Evolutionary conservation across 2,797 vertebrate species (phyloP), one percentile per base, ranked within the genome.

Genomic region (Graptemys geographica): DNA sequence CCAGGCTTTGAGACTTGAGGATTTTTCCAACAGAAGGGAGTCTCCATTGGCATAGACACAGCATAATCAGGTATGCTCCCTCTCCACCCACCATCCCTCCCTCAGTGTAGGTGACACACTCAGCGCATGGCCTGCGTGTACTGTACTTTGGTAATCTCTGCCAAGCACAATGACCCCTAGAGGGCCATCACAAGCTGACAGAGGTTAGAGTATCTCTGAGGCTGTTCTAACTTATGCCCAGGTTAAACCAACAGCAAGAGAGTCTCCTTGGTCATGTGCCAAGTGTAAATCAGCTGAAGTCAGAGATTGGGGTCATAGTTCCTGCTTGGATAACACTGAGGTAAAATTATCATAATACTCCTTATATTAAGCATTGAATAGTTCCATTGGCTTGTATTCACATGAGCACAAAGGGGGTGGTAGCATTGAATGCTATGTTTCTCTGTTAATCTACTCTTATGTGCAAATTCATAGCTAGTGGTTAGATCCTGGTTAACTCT

Each of bases 111-210:
- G 5, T 69, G 3, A 0, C 7, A 3, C 3, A 21, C 31, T 52
- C 31, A 21, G 31, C 16, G 4, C 31, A n/a, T 1, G 10, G 51
- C 11, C 47, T 9, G 27, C 79, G 55, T 0, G 0, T 44, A 1
- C 15, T 19, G 0, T 0, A 8, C 31, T 80, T 16, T 44, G 83
- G 53, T 31, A 1, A 3, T 44, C 9, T 81, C 11, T 76, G 41
- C 25, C 33, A 15, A 76, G 3, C 62, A 21, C 27, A 27, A 79
- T 4, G 62, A n/a, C 4, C 23, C 18, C 51, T 6, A 7, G 27
- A 15, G 0, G 0, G 6, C 16, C n/a, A 3, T 0, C 13, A 76
- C 81, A 79, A 72, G 11, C n/a, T 79, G 16, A 4, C 18, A 6
- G 78, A 69, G 6, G 18, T 37, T 69, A 69, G 62, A n/a, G 18